phyloP scores from a whole-genome alignment of 2,113 vertebrate genomes.

The Acanthochromis polyacanthus region DNA sequence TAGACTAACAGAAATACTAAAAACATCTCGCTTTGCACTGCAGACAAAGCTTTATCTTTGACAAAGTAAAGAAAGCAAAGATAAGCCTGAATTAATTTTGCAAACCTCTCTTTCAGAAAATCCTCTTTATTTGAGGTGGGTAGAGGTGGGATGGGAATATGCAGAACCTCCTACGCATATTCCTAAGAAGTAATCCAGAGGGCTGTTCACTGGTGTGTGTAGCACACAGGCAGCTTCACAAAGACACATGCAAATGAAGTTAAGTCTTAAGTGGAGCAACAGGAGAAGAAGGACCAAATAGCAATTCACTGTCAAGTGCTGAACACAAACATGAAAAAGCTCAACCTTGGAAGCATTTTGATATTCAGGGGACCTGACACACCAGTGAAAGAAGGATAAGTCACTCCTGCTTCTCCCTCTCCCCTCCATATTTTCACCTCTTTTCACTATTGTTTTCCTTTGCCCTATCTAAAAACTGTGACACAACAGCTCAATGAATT shows the following conservation, averaged over 20 bases:
- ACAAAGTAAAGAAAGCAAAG: constrained; percentile 43
- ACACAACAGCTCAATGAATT: constrained; percentile 40
- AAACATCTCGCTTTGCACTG: constrained; percentile 25
- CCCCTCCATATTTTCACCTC: not conserved
- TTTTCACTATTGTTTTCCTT: constrained; percentile 26
- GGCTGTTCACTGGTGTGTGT: constrained; percentile 67
- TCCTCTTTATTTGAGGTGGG: constrained; percentile 56
- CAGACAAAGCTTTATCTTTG: constrained; percentile 40
- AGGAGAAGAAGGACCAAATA: constrained; percentile 59
- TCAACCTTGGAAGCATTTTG: constrained; percentile 55
- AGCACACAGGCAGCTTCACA: constrained; percentile 58
- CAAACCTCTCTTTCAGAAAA: constrained; percentile 54
- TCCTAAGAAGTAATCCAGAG: constrained; percentile 69
- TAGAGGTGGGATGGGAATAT: constrained; percentile 40
- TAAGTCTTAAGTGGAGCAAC: constrained; percentile 66
- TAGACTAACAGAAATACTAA: constrained; percentile 18
- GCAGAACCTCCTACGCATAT: constrained; percentile 56
- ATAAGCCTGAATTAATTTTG: constrained; percentile 56
- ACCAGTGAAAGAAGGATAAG: constrained; percentile 41
- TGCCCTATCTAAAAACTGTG: constrained; percentile 2
- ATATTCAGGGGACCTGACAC: constrained; percentile 44
- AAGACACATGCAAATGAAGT: constrained; percentile 75
- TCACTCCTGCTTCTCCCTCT: not conserved
- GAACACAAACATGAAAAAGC: constrained; percentile 61
- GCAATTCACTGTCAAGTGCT: constrained; percentile 57